Evolutionary conservation across 2,888 invertebrate genomes (phyloP).

Genomic region (Caenorhabditis zanzibari): DNA sequence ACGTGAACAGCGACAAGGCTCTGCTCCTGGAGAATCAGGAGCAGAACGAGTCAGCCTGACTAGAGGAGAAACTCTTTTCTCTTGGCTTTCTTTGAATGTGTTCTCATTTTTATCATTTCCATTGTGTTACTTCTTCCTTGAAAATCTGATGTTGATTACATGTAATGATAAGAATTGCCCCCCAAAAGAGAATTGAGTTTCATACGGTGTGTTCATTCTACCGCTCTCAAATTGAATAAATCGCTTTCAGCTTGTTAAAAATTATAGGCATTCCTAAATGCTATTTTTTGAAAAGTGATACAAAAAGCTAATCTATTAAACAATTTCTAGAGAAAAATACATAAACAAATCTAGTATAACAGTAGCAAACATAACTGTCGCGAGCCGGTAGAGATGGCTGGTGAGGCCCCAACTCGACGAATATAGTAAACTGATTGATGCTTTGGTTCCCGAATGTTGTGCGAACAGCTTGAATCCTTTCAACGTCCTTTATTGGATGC

Average conservation of each 20-base stretch:
- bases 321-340: too few relatives aligned
- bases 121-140: background rate
- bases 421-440: too few relatives aligned
- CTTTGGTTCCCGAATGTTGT: too few relatives aligned
- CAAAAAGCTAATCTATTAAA: too few relatives aligned
- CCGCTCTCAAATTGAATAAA: background rate
- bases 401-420: too few relatives aligned
- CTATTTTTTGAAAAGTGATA: too few relatives aligned
- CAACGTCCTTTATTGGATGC: too few relatives aligned
- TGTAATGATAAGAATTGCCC: background rate
- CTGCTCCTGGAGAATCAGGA: conserved; percentile 40
- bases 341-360: too few relatives aligned
- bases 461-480: too few relatives aligned
- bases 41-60: conserved; percentile 36
- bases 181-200: conserved; percentile 25
- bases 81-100: conserved; percentile 32
- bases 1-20: conserved; percentile 1
- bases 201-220: conserved; percentile 22
- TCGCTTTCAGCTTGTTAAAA: background rate
- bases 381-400: too few relatives aligned
- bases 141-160: background rate
- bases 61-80: conserved; percentile 35
- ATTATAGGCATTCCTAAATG: too few relatives aligned
- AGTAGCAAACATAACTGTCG: too few relatives aligned
- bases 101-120: background rate